Percentiles rank a stretch among this genome's conserved stretches.
Evolutionary conservation across 2,113 vertebrate genomes (phyloP).

Genomic region (Lethenteron camtschaticum): DNA sequence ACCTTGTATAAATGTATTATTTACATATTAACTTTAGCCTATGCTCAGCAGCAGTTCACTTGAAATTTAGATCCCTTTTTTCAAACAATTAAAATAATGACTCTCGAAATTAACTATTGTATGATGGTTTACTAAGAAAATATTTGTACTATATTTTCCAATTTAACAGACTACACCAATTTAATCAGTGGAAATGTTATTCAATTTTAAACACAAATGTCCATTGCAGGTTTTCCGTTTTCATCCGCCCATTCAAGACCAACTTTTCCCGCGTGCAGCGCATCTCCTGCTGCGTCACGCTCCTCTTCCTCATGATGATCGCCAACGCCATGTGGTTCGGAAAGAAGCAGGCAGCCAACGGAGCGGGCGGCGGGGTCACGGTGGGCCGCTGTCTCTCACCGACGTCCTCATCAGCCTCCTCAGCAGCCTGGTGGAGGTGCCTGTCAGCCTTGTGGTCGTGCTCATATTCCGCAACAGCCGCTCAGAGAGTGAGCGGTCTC

Average conservation of each 20-base stretch:
- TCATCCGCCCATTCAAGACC: neutral
- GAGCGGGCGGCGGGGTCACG: neutral
- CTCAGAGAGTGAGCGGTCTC: neutral
- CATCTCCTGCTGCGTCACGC: neutral
- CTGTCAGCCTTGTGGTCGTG: neutral
- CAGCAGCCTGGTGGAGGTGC: neutral
- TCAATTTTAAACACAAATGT: too few relatives aligned
- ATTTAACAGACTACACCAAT: too few relatives aligned
- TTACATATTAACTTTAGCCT: too few relatives aligned
- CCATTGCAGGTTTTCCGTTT: neutral
- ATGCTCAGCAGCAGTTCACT: too few relatives aligned
- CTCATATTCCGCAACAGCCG: neutral
- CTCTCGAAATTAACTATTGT: too few relatives aligned
- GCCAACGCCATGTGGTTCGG: constrained; percentile 1
- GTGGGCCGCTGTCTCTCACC: neutral
- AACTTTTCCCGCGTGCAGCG: neutral
- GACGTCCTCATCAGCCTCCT: neutral
- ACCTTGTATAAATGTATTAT: too few relatives aligned
- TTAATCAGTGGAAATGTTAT: too few relatives aligned
- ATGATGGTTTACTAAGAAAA: too few relatives aligned
- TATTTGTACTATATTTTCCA: too few relatives aligned
- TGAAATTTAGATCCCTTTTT: too few relatives aligned
- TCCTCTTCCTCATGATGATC: constrained; percentile 6
- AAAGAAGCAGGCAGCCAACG: neutral
- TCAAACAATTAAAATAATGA: too few relatives aligned